Evolutionary conservation across 2,888 invertebrate species (phyloP).

Genomic region (Lissocephala sabroskyi): DNA sequence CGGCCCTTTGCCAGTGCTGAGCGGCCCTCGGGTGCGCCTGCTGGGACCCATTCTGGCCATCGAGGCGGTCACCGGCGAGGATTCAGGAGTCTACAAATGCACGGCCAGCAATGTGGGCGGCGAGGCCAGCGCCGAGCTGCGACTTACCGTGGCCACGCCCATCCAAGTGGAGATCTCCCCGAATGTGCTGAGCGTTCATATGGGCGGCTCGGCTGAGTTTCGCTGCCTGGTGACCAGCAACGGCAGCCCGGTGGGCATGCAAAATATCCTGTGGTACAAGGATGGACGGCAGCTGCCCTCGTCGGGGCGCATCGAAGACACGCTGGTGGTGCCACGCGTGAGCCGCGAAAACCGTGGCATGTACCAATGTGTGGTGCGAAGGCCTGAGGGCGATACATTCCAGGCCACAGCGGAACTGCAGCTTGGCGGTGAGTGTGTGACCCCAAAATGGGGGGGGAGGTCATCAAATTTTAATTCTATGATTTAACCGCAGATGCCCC

Average conservation of each 20-base stretch:
- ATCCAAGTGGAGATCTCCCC: constrained; percentile 80
- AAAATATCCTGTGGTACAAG: constrained; percentile 79
- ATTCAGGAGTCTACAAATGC: constrained; percentile 80
- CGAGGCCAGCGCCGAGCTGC: constrained; percentile 80
- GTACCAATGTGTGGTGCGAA: constrained; percentile 83
- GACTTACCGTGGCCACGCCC: constrained; percentile 78
- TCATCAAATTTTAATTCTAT: background rate
- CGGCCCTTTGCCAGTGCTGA: constrained; percentile 77
- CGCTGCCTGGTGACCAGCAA: constrained; percentile 77
- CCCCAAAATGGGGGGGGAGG: background rate
- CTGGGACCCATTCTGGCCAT: constrained; percentile 81
- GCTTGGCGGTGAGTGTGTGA: constrained; percentile 77
- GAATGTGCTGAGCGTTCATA: constrained; percentile 79
- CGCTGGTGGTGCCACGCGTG: constrained; percentile 78
- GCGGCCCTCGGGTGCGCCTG: constrained; percentile 78
- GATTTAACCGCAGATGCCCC: constrained; percentile 78
- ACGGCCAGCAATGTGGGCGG: constrained; percentile 81
- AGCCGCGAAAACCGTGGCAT: constrained; percentile 83
- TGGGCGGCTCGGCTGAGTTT: constrained; percentile 83
- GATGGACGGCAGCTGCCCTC: constrained; percentile 79
- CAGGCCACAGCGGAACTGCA: constrained; percentile 84
- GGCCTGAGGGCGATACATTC: constrained; percentile 82
- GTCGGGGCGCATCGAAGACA: constrained; percentile 78
- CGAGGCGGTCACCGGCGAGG: constrained; percentile 81
- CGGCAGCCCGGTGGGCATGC: constrained; percentile 74